phyloP scores from a whole-genome alignment of 1,140 invertebrate species.

The Galleria mellonella region DNA sequence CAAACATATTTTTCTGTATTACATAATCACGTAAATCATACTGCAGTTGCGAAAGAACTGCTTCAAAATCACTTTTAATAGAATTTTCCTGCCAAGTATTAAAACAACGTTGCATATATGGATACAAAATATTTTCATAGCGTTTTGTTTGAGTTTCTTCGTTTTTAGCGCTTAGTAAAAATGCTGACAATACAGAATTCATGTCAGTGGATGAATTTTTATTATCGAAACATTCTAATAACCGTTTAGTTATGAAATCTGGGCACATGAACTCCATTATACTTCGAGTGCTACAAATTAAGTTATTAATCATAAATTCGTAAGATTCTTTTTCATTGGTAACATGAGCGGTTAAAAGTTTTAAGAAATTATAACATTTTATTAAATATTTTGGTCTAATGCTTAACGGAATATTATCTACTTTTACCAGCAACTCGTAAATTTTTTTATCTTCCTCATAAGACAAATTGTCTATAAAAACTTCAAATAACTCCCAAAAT shows the following conservation, averaged over 20 bases:
- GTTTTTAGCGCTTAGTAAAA: slow-evolving; percentile 21
- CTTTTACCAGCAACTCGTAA: slow-evolving; percentile 26
- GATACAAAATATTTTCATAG: slow-evolving; percentile 28
- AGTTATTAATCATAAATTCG: slow-evolving; percentile 4
- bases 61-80: slow-evolving; percentile 5
- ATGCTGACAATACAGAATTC: slow-evolving; percentile 24
- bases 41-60: slow-evolving; percentile 2
- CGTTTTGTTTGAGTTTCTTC: slow-evolving; percentile 26
- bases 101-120: slow-evolving; percentile 21
- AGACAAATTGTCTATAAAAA: slow-evolving; percentile 40
- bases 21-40: slow-evolving; percentile 18
- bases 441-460: slow-evolving; percentile 36
- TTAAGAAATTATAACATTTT: slow-evolving; percentile 34
- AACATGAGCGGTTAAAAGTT: slow-evolving; percentile 11
- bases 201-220: slow-evolving; percentile 3
- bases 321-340: slow-evolving; percentile 12
- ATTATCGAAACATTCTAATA: slow-evolving; percentile 5
- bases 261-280: slow-evolving; percentile 29
- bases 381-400: slow-evolving; percentile 27
- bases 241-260: slow-evolving; percentile 15
- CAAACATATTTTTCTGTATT: slow-evolving; percentile 20
- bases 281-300: slow-evolving; percentile 18
- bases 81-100: slow-evolving; percentile 14
- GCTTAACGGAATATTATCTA: slow-evolving; percentile 22
- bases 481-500: slow-evolving; percentile 29